Percentiles rank a stretch among this genome's conserved stretches.
Evolutionary conservation across 2,888 invertebrate genomes (phyloP).

Genomic region (Lysandra bellargus): DNA sequence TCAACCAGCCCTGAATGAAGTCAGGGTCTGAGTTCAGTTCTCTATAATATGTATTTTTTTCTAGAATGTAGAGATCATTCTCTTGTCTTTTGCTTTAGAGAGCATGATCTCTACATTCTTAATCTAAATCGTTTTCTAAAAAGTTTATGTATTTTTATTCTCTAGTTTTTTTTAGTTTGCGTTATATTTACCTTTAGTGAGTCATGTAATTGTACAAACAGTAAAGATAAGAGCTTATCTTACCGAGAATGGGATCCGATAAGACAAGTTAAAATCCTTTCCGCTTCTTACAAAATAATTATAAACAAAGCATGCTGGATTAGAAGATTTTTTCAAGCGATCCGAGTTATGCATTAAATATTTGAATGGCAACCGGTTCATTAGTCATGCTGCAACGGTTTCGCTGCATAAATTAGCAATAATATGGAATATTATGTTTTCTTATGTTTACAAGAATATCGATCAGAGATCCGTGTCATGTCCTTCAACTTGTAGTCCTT

Average conservation of each 20-base stretch:
- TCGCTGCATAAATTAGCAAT: neutral
- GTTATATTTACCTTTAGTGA: slow-evolving; percentile 39
- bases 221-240: slow-evolving; percentile 46
- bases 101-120: too few species aligned
- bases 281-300: slow-evolving; percentile 32
- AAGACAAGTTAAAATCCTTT: slow-evolving; percentile 34
- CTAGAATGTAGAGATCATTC: too few species aligned
- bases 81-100: neutral
- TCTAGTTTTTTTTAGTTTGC: slow-evolving; percentile 15
- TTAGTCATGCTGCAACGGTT: slow-evolving; percentile 24
- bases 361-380: neutral
- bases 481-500: neutral
- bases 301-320: slow-evolving; percentile 12
- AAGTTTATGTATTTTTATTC: neutral
- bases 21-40: too few species aligned
- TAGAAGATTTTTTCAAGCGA: slow-evolving; percentile 7
- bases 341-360: neutral
- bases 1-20: too few species aligned
- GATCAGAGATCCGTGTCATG: neutral
- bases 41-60: too few species aligned
- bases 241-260: slow-evolving; percentile 43
- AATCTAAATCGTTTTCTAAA: neutral
- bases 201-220: slow-evolving; percentile 41
- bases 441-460: slow-evolving; percentile 19
- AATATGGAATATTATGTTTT: slow-evolving; percentile 14